Base-by-base conservation (phyloP, 1,140 invertebrate genomes). In the Drosophila micromelanica region DNA sequence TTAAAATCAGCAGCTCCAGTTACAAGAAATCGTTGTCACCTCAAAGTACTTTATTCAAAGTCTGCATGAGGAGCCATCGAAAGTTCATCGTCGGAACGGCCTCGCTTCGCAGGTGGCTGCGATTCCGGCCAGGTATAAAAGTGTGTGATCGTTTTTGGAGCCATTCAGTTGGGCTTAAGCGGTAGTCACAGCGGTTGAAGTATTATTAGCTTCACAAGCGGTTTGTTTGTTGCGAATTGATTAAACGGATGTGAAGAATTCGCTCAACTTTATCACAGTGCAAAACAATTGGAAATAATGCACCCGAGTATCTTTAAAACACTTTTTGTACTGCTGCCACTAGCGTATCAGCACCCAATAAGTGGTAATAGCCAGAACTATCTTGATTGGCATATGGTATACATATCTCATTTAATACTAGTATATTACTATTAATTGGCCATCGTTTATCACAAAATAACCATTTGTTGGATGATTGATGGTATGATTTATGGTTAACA, bases 301-400 rank as follows among this genome's bases (percentile, higher is more conserved):
- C 73, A 70, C 20, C 1, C 74, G 7, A 70, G 49, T 65, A 48
- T 65, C 6, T 70, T 90, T 46, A 73, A 78, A 51, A 90, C 78
- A 68, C 56, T 90, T 15, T 74, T 87, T 63, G 20, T 90, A 13
- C 15, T 90, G 9, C 45, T 90, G 12, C 81, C 87, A 17, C 73
- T 90, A 1, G 79, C 74, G 32, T 90, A 87, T 72, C 65, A 82
- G 3, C 61, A 57, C 15, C 46, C 56, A 42, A 27, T 49, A 52
- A 78, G 78, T 70, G 76, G 82, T 89, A 86, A 81, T 76, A 27
- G 17, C 0, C 5, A 12, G 15, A 43, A 11, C 20, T 3, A 8
- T 15, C 9, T 46, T 13, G 20, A 23, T 23, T 23, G 2, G 3
- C 3, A 23, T 23, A 23, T 11, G 8, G 20, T 20, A 23, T 9